These are phyloP conservation scores for Sminthurinus aureus DNA, from an alignment of 2,888 invertebrate species.

Conservation along the genomic window DNA sequence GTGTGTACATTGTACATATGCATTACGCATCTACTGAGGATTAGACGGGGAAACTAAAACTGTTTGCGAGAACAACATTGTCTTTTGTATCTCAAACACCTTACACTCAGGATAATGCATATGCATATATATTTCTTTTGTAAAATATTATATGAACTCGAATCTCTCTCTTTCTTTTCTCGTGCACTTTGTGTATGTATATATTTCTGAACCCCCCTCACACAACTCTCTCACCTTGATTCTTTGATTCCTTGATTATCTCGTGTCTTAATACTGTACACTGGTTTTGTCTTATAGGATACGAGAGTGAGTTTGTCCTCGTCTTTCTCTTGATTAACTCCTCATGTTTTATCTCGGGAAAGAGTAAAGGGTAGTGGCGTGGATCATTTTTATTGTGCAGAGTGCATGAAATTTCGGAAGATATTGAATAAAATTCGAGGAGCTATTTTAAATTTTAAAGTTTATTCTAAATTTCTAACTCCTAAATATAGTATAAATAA, in stretches of 20 bases:
- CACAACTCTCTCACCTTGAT: not conserved
- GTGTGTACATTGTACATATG: no score
- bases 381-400: no score
- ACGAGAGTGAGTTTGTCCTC: not conserved
- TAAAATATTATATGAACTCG: no score
- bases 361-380: not conserved
- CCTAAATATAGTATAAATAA: no score
- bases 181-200: constrained; percentile 1
- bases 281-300: not conserved
- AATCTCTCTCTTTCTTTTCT: not conserved
- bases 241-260: not conserved
- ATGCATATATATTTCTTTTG: no score
- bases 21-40: no score
- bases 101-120: no score
- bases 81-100: no score
- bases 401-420: not conserved
- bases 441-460: no score
- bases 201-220: constrained; percentile 3
- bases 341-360: not conserved
- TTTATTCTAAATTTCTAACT: no score
- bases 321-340: not conserved
- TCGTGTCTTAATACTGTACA: not conserved
- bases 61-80: no score
- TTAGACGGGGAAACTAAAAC: no score
- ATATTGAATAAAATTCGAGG: not conserved